Evolutionary conservation across 2,113 vertebrate species (phyloP).

Genomic region (Calypte anna): DNA sequence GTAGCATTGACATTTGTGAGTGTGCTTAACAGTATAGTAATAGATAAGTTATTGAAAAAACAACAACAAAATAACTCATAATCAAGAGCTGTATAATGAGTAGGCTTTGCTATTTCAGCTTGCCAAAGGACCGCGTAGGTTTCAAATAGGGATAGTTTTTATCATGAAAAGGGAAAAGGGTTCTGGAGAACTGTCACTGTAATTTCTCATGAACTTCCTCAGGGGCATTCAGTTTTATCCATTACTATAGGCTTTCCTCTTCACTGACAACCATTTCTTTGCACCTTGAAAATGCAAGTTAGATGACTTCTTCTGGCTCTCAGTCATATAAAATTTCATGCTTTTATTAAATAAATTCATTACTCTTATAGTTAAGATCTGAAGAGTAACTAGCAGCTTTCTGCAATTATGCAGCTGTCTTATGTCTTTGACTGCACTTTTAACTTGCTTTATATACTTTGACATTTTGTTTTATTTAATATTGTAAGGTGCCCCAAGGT

Average conservation of each 20-base stretch:
- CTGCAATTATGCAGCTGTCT: background rate
- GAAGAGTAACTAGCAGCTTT: background rate
- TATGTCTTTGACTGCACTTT: background rate
- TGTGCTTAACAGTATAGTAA: background rate
- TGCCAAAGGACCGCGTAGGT: background rate
- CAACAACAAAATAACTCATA: background rate
- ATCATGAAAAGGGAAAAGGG: background rate
- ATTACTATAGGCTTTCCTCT: background rate
- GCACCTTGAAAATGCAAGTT: background rate
- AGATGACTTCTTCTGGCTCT: background rate
- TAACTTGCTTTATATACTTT: background rate
- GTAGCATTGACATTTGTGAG: rapidly evolving
- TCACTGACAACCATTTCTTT: background rate
- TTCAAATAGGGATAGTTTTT: background rate
- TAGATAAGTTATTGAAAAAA: background rate
- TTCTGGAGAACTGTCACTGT: background rate
- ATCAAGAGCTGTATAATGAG: background rate
- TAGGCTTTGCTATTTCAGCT: background rate
- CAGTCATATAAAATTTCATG: background rate
- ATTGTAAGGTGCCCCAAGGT: background rate
- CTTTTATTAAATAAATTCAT: conserved; percentile 17
- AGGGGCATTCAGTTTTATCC: background rate
- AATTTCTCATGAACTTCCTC: background rate
- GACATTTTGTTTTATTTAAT: conserved; percentile 36
- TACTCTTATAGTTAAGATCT: background rate